These are phyloP conservation scores for Machimus atricapillus DNA, from an alignment of 2,888 invertebrate species.

Conservation along the genomic window DNA sequence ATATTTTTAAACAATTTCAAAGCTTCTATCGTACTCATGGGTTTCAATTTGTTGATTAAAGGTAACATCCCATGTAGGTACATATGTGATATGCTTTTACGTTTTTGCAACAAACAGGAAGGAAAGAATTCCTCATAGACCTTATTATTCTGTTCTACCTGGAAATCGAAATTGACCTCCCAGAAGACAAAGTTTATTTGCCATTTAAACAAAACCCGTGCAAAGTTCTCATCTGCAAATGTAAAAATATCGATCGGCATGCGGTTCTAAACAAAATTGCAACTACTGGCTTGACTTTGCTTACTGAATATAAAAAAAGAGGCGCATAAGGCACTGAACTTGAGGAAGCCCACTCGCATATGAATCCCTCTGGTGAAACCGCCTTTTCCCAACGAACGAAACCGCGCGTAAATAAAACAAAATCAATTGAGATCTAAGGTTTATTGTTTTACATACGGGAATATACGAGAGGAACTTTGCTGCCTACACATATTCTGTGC, in stretches of 20 bases:
- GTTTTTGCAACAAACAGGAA: not conserved
- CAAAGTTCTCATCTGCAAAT: not conserved
- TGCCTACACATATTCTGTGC: not conserved
- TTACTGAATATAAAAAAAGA: not conserved
- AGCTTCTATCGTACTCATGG: not conserved
- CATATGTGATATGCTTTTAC: not conserved
- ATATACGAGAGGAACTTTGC: not conserved
- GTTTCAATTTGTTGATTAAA: not conserved
- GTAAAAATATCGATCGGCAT: not conserved
- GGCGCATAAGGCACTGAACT: not conserved
- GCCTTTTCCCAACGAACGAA: not conserved
- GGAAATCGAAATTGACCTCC: not conserved
- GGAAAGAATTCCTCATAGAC: not conserved
- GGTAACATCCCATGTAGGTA: not conserved
- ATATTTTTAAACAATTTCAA: not conserved
- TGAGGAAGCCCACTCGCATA: not conserved
- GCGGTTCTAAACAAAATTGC: not conserved
- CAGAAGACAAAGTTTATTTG: not conserved
- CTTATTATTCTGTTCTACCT: not conserved
- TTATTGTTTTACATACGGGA: not conserved
- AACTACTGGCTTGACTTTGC: not conserved
- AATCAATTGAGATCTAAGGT: not conserved
- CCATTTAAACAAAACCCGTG: not conserved
- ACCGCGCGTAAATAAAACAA: not conserved
- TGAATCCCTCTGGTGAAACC: not conserved